These are phyloP conservation scores for Ginglymostoma cirratum DNA, from an alignment of 2,113 vertebrate species.

Conservation along the genomic window DNA sequence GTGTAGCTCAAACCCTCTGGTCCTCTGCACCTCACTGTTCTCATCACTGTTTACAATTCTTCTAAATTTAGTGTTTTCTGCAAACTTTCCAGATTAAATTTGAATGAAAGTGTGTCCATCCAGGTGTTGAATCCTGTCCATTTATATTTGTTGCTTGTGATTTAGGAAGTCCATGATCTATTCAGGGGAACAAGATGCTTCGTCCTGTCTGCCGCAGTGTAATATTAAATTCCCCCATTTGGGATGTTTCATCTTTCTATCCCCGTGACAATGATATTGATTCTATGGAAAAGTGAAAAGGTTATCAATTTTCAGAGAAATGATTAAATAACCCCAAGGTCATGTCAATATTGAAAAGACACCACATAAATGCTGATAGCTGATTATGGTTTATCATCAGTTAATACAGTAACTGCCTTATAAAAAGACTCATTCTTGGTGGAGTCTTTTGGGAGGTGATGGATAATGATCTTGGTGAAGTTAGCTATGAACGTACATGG, in stretches of 20 bases:
- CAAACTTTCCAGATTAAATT: background rate
- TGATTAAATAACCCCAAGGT: background rate
- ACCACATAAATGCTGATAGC: background rate
- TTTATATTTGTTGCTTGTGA: background rate
- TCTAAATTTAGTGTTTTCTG: no score
- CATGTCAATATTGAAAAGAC: background rate
- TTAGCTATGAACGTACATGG: background rate
- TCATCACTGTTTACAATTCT: no score
- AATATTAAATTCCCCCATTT: background rate
- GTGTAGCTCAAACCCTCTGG: no score
- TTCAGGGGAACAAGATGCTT: background rate
- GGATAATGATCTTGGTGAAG: conserved; percentile 47
- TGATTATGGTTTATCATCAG: background rate
- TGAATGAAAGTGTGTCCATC: background rate
- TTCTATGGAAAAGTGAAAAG: background rate
- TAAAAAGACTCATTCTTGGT: background rate
- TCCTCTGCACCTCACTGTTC: no score
- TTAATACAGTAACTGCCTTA: background rate
- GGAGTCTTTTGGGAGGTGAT: conserved; percentile 38
- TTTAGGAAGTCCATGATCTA: background rate
- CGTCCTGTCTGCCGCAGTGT: background rate
- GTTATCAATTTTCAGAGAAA: background rate
- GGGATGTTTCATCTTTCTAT: background rate
- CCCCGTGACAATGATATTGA: background rate
- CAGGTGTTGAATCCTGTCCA: background rate